Evolutionary conservation across 2,113 vertebrate species (phyloP), one percentile per base, ranked within the genome.

Genomic region (Podiceps cristatus): DNA sequence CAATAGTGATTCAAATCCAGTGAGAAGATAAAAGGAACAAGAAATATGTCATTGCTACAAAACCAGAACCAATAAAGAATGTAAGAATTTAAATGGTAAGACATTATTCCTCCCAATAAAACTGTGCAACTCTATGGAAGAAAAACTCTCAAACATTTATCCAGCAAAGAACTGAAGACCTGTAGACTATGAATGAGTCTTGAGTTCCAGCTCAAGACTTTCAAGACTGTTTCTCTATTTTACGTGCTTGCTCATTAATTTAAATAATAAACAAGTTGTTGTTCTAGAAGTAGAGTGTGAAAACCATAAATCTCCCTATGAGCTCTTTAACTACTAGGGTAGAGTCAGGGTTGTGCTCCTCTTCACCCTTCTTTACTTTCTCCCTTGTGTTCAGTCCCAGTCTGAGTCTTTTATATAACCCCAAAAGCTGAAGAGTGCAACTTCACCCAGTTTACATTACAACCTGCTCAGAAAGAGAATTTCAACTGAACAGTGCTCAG

Each of bases 21-120:
- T 13, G 20, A 93, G 60, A 83, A 90, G 71, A 88, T 75, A 93
- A 95, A 95, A 92, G 40, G 77, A 73, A 72, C 29, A 71, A 96
- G 60, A 91, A 92, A 80, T 12, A 29, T 62, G 47, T 53, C 56
- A 49, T 64, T 91, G 60, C 33, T 77, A 71, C 37, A 92, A 82
- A 88, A 45, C 42, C 50, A 88, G 35, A 88, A 72, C 29, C 71
- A 93, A 82, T 87, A 93, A 91, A 90, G 40, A 79, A 91, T 56
- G 40, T 60, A 73, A 84, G 24, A 69, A 83, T 90, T 95, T 82
- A 72, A 85, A 90, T 18, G 79, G 58, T 27, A 81, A 87, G 49
- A 37, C 7, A 60, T 87, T 67, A 93, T 63, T 95, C 28, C 33
- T 93, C 6, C 20, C 29, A 60, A n/a, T 79, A 91, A 91, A 94